Percentiles rank a stretch among this genome's conserved stretches.
These are phyloP conservation scores for Pseudococcus longispinus DNA, from an alignment of 2,888 invertebrate genomes.

Conservation along the genomic window DNA sequence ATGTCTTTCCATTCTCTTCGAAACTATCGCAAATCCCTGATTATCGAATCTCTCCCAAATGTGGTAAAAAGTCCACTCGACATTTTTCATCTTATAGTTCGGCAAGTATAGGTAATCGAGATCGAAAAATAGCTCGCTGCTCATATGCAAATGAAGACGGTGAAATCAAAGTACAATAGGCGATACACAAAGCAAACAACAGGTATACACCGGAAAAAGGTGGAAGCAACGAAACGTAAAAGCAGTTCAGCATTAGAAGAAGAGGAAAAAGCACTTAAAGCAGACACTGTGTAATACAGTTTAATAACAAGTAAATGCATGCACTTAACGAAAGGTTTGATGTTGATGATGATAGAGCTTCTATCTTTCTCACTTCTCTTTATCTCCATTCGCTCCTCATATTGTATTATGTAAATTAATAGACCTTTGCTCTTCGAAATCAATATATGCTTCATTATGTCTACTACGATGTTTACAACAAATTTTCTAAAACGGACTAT, in stretches of 20 bases:
- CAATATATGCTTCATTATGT: conserved; percentile 55
- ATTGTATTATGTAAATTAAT: conserved; percentile 55
- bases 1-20: background rate
- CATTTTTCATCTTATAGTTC: background rate
- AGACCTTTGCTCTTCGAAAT: conserved; percentile 52
- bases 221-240: conserved; percentile 46
- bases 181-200: conserved; percentile 47
- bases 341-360: conserved; percentile 48
- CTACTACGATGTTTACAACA: conserved; percentile 51
- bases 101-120: background rate
- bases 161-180: conserved; percentile 31
- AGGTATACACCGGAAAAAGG: conserved; percentile 44
- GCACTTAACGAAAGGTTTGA: conserved; percentile 50
- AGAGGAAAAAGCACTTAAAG: conserved; percentile 53
- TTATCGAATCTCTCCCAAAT: background rate
- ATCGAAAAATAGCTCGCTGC: background rate
- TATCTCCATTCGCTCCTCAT: conserved; percentile 38
- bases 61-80: background rate
- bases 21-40: background rate
- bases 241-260: conserved; percentile 42
- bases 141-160: conserved; percentile 32
- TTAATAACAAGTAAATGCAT: conserved; percentile 55
- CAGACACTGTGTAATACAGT: conserved; percentile 54
- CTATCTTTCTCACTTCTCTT: conserved; percentile 35
- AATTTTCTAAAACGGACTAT: conserved; percentile 36